A percentile compares a stretch with the other conserved stretches of the same genome.
phyloP scores from a whole-genome alignment of 2,113 vertebrate genomes.

The Atrichornis clamosus region DNA sequence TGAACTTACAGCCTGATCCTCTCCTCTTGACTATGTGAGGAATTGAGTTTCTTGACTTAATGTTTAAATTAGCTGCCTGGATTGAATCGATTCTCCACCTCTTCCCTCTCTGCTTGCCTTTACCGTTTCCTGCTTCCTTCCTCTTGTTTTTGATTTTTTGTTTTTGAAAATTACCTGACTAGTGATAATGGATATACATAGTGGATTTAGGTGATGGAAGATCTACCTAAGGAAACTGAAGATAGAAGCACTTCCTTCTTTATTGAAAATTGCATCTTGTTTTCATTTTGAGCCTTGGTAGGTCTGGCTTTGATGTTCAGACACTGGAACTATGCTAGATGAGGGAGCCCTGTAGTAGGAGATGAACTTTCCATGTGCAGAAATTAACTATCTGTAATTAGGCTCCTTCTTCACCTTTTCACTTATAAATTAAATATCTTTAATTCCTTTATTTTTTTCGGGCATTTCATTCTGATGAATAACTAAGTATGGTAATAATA shows the following conservation, averaged over 20 bases:
- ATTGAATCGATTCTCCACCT: neutral
- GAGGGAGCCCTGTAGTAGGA: neutral
- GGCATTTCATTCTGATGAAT: neutral
- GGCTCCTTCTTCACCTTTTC: neutral
- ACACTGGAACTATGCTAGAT: neutral
- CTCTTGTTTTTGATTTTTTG: neutral
- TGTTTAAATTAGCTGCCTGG: neutral
- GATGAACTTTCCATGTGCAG: neutral
- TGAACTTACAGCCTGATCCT: constrained; percentile 5
- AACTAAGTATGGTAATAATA: neutral
- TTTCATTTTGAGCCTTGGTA: neutral
- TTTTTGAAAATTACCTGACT: neutral
- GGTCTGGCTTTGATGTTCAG: neutral
- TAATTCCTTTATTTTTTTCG: neutral
- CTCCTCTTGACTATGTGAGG: neutral
- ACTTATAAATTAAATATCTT: neutral
- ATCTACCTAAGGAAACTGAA: neutral
- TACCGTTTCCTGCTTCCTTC: neutral
- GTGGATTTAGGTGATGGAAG: neutral
- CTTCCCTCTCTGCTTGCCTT: neutral
- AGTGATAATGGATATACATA: neutral
- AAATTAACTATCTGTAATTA: neutral
- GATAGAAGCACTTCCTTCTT: neutral
- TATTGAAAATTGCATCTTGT: neutral
- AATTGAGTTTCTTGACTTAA: neutral